Base-by-base conservation (phyloP, 2,888 invertebrate species). In the Monochamus alternatus region DNA sequence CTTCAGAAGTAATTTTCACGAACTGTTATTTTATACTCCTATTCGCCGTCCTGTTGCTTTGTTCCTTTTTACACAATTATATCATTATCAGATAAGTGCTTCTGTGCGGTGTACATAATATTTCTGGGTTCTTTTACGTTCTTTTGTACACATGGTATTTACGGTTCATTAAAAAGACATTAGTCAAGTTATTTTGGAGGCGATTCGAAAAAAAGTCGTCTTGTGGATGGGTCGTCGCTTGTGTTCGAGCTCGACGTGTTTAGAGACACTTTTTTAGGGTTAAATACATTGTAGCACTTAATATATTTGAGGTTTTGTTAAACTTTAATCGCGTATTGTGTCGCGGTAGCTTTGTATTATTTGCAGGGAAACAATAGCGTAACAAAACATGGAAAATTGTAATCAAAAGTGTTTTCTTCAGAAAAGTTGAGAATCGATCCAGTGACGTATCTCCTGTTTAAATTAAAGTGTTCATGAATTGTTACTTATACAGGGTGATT, bases 131-230 rank as follows among this genome's bases (percentile, higher is more conserved):
- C 58, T 38, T 43, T 12, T 30, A 60, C 47, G 12, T 43, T 30
- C 47, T 43, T 71, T 22, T 51, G 62, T 52, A 62, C 70, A 71
- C 63, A 63, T 71, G 70, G 52, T 63, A 71, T 71, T 71, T 71
- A 71, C 70, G 63, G 70, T 73, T 79, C 81, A 81, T 81, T 80
- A 81, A 81, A 81, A 81, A 77, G 60, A 69, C 81, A 81, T 81
- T 81, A 81, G 78, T 81, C 79, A 77, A 77, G 63, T 63, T 71
- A 71, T 71, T 71, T 71, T 63, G 51, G 63, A 63, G 51, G 63
- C 63, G n/a, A 44, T 63, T 63, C 59, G 3, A 10, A 52, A 31
- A 63, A 63, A 71, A 71, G 47, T 14, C 8, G 51, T 47, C n/a
- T 58, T 38, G 69, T 59, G 44, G 58, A 68, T 30, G 59, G 58